These are phyloP conservation scores for Equus przewalskii DNA, from an alignment of 2,113 vertebrate species.

Conservation along the genomic window DNA sequence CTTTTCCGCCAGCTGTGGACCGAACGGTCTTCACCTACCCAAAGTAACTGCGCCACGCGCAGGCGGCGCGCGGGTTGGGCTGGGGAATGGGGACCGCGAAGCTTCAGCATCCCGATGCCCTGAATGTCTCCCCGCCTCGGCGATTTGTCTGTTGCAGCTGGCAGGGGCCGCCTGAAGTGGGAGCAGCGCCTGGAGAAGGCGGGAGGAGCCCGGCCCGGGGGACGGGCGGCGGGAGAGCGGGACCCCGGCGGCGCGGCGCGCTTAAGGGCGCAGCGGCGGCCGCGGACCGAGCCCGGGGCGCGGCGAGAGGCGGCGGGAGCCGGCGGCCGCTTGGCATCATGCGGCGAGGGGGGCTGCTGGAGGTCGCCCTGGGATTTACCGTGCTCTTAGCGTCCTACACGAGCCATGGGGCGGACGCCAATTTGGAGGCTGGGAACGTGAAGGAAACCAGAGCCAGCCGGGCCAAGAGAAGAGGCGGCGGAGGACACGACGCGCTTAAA, in stretches of 20 bases:
- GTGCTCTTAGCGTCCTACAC: slow-evolving; percentile 89
- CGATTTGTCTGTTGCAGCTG: slow-evolving; percentile 80
- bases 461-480: slow-evolving; percentile 94
- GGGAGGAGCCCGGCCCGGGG: slow-evolving; percentile 69
- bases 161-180: slow-evolving; percentile 70
- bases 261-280: slow-evolving; percentile 71
- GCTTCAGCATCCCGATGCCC: slow-evolving; percentile 54
- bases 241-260: slow-evolving; percentile 71
- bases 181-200: slow-evolving; percentile 77
- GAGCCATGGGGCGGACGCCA: slow-evolving; percentile 85
- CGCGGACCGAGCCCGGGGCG: slow-evolving; percentile 55
- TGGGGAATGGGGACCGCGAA: slow-evolving; percentile 32
- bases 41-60: slow-evolving; percentile 75
- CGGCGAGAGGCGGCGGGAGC: slow-evolving; percentile 38
- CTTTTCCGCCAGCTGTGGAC: slow-evolving; percentile 38
- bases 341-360: slow-evolving; percentile 88
- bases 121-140: slow-evolving; percentile 45
- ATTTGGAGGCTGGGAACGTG: slow-evolving; percentile 85
- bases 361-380: slow-evolving; percentile 90
- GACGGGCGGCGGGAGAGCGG: slow-evolving; percentile 66
- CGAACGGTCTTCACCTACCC: slow-evolving; percentile 3
- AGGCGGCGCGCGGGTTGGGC: slow-evolving; percentile 64
- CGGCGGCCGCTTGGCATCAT: slow-evolving; percentile 86
- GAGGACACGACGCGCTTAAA: slow-evolving; percentile 94
- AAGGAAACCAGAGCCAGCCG: slow-evolving; percentile 92